These are phyloP conservation scores for Caenorhabditis elegans DNA, from an alignment of 1,140 invertebrate species.

Conservation along the genomic window DNA sequence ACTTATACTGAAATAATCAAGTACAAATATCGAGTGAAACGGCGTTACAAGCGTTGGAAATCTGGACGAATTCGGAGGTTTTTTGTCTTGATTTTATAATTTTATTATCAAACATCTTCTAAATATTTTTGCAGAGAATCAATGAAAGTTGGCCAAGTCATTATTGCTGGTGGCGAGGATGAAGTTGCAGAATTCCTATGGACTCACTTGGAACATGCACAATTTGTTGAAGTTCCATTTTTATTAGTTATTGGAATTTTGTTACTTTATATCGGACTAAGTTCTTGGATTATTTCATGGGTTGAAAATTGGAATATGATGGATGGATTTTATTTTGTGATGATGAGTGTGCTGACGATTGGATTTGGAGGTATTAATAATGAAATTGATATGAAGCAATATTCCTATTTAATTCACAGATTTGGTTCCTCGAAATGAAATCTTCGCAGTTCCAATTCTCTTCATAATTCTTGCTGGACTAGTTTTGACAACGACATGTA, in stretches of 20 bases:
- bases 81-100: not conserved
- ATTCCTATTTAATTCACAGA: slow-evolving; percentile 44
- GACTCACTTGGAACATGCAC: slow-evolving; percentile 65
- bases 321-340: slow-evolving; percentile 65
- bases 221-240: slow-evolving; percentile 59
- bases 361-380: slow-evolving; percentile 59
- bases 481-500: slow-evolving; percentile 62
- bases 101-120: not conserved
- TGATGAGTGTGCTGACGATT: slow-evolving; percentile 63
- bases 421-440: slow-evolving; percentile 61
- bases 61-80: slow-evolving; percentile 41
- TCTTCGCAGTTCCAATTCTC: slow-evolving; percentile 53
- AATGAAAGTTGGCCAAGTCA: slow-evolving; percentile 53
- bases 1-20: slow-evolving; percentile 63
- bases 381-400: too few relatives aligned
- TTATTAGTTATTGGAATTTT: slow-evolving; percentile 47
- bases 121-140: slow-evolving; percentile 21
- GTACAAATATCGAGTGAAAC: slow-evolving; percentile 54
- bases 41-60: slow-evolving; percentile 52
- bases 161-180: slow-evolving; percentile 61
- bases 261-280: slow-evolving; percentile 54
- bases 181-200: slow-evolving; percentile 65
- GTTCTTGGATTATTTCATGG: slow-evolving; percentile 57
- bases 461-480: slow-evolving; percentile 59
- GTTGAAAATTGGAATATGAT: slow-evolving; percentile 56